phyloP scores from a whole-genome alignment of 2,797 vertebrate genomes.

The Ficedula albicollis region DNA sequence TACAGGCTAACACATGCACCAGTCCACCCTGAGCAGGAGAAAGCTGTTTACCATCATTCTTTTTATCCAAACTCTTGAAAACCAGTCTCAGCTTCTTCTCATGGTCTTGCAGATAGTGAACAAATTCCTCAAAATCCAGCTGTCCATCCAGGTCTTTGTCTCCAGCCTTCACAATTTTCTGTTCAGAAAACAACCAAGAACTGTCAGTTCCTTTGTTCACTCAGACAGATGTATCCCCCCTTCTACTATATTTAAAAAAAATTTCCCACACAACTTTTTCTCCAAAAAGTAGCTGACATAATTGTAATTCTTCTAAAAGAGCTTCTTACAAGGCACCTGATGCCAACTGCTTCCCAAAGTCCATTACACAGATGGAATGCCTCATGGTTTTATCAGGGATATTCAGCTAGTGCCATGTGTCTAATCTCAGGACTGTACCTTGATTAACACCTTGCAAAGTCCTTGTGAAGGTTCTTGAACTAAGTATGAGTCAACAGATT shows the following conservation, averaged over 20 bases:
- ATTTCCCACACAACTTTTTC: neutral
- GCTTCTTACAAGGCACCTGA: neutral
- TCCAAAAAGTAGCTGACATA: neutral
- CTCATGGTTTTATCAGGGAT: neutral
- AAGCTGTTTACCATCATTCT: slow-evolving; percentile 86
- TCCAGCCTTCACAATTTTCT: slow-evolving; percentile 96
- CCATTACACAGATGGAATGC: neutral
- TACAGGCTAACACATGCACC: neutral
- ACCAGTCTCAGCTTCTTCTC: slow-evolving; percentile 95
- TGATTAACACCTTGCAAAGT: neutral
- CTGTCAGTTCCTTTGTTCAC: neutral
- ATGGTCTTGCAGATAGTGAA: slow-evolving; percentile 94
- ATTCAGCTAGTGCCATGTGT: neutral
- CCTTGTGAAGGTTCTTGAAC: neutral
- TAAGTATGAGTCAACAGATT: neutral
- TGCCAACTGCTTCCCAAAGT: neutral
- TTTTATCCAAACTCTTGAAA: slow-evolving; percentile 95
- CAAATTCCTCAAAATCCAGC: slow-evolving; percentile 95
- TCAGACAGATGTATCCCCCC: neutral
- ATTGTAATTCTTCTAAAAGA: neutral
- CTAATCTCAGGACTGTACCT: neutral
- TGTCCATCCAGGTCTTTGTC: slow-evolving; percentile 95
- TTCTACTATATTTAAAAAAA: neutral
- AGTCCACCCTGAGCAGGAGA: neutral
- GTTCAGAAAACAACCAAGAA: neutral